phyloP scores from a whole-genome alignment of 2,113 vertebrate genomes.

The Dasypus novemcinctus region DNA sequence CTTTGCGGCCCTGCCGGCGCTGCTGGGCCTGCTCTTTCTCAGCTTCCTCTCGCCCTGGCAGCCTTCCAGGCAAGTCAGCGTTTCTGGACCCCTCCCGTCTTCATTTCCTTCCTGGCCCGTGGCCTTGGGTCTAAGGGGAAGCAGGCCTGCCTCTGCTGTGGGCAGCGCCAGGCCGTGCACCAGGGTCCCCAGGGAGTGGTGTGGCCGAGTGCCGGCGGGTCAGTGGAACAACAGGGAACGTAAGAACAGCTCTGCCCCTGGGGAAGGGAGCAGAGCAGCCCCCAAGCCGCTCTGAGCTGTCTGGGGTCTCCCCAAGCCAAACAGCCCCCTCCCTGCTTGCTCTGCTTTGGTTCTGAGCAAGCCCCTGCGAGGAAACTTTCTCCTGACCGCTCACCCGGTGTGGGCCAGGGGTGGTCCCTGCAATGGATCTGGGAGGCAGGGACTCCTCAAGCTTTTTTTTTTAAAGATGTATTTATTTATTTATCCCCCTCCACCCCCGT shows the following conservation, averaged over 20 bases:
- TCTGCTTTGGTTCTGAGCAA: neutral
- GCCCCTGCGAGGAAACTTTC: neutral
- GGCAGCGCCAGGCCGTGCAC: neutral
- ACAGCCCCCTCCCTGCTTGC: neutral
- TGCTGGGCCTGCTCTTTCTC: neutral
- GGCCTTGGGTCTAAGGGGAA: slow-evolving; percentile 55
- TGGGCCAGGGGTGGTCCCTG: neutral
- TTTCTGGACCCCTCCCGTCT: slow-evolving; percentile 26
- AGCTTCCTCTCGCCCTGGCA: neutral
- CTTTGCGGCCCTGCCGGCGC: neutral
- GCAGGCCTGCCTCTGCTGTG: neutral
- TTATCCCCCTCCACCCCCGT: too few relatives aligned
- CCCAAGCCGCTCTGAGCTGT: neutral
- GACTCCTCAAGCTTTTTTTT: too few relatives aligned
- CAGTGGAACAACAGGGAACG: neutral
- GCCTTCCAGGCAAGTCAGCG: slow-evolving; percentile 31
- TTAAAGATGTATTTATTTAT: too few relatives aligned
- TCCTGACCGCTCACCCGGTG: neutral
- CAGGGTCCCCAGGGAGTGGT: neutral
- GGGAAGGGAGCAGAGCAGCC: neutral
- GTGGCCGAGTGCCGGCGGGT: neutral
- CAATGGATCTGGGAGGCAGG: neutral
- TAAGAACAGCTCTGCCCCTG: neutral
- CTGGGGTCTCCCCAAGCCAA: neutral
- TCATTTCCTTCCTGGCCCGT: slow-evolving; percentile 42